phyloP scores from a whole-genome alignment of 1,140 invertebrate species.

The Neodiprion virginianus region DNA sequence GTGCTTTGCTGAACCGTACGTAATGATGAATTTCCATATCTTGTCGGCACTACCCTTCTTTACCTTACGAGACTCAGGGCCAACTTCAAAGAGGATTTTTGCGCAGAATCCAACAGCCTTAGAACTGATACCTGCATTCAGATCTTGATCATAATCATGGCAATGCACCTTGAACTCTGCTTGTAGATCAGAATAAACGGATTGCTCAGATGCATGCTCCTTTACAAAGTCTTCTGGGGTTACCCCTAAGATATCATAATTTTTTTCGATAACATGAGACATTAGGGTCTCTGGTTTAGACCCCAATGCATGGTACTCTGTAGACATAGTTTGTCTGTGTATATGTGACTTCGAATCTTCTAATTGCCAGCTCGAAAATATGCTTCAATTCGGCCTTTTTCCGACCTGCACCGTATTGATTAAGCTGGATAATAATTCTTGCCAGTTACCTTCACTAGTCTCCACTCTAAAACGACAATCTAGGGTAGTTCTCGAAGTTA shows the following conservation, averaged over 20 bases:
- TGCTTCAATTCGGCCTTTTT: too few species aligned
- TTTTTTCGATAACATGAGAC: neutral
- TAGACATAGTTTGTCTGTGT: neutral
- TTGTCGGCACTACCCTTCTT: neutral
- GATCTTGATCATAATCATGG: neutral
- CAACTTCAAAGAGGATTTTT: neutral
- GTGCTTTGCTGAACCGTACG: neutral
- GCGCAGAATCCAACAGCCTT: neutral
- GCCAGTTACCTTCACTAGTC: too few species aligned
- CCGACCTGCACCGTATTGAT: too few species aligned
- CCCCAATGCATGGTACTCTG: neutral
- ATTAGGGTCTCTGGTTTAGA: neutral
- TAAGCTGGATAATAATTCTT: too few species aligned
- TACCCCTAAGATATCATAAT: neutral
- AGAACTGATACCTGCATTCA: neutral
- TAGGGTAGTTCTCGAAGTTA: neutral
- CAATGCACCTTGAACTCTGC: neutral
- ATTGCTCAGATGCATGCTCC: too few species aligned
- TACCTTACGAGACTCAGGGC: neutral
- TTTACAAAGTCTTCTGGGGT: neutral
- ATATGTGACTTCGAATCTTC: too few species aligned
- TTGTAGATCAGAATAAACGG: neutral
- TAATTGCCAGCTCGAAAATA: too few species aligned
- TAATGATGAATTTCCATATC: neutral
- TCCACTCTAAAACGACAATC: too few species aligned